phyloP scores from a whole-genome alignment of 2,113 vertebrate genomes.

The Maylandia zebra region DNA sequence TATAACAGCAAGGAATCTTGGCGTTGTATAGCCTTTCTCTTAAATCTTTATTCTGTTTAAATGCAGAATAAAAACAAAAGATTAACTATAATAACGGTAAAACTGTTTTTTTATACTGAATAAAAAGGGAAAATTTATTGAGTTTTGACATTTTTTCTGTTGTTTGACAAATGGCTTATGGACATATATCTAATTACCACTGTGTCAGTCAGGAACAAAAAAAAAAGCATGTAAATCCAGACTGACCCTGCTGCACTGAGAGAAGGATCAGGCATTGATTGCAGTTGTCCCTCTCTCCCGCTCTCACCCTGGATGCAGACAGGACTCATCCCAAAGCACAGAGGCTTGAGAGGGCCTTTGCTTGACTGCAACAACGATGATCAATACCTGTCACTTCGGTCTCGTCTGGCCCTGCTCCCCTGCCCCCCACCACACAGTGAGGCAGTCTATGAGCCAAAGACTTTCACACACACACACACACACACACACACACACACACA shows the following conservation, averaged over 20 bases:
- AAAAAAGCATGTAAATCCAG: constrained; percentile 28
- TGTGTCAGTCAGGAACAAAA: constrained; percentile 47
- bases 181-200: constrained; percentile 30
- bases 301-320: constrained; percentile 34
- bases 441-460: not conserved
- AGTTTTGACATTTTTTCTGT: not conserved
- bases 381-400: constrained; percentile 75
- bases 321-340: constrained; percentile 54
- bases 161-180: not conserved
- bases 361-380: constrained; percentile 60
- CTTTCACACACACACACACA: not conserved
- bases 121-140: not conserved
- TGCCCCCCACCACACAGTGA: not conserved
- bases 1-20: not conserved
- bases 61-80: not conserved
- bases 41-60: not conserved
- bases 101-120: not conserved
- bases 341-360: constrained; percentile 62
- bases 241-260: constrained; percentile 26
- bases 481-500: not conserved
- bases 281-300: constrained; percentile 24
- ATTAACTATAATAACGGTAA: not conserved
- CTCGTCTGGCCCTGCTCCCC: constrained; percentile 48
- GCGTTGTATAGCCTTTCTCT: not conserved
- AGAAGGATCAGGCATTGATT: constrained; percentile 55